phyloP scores from a whole-genome alignment of 2,797 vertebrate species.

The Sebastes diploproa region DNA sequence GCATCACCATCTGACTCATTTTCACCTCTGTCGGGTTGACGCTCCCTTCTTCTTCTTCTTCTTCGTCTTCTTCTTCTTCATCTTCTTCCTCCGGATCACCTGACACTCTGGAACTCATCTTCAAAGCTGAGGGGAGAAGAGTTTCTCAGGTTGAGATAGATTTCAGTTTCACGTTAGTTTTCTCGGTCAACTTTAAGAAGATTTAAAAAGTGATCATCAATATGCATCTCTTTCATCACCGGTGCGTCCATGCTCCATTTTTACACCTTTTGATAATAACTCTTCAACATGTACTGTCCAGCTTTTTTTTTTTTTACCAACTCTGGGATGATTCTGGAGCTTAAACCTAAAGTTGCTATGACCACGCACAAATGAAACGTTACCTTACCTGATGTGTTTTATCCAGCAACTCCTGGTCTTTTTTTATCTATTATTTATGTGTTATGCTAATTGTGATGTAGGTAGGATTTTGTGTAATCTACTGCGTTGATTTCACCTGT shows the following conservation, averaged over 20 bases:
- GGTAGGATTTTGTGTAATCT: no score
- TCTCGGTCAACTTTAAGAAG: background rate
- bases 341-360: no score
- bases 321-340: no score
- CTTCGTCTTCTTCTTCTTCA: slow-evolving; percentile 42
- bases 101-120: slow-evolving; percentile 42
- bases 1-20: slow-evolving; percentile 96
- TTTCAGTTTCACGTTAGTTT: background rate
- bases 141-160: background rate
- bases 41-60: slow-evolving; percentile 50
- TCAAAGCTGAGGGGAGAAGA: slow-evolving; percentile 5
- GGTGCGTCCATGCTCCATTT: no score
- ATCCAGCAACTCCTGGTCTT: no score
- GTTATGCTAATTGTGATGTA: rapidly evolving
- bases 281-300: no score
- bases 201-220: background rate
- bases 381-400: no score
- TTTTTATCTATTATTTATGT: no score
- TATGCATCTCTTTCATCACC: background rate
- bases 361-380: no score
- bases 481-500: no score
- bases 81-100: slow-evolving; percentile 5
- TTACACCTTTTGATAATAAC: no score
- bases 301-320: no score
- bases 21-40: slow-evolving; percentile 88